phyloP scores from a whole-genome alignment of 2,113 vertebrate species.

The Neodon shergylaensis region DNA sequence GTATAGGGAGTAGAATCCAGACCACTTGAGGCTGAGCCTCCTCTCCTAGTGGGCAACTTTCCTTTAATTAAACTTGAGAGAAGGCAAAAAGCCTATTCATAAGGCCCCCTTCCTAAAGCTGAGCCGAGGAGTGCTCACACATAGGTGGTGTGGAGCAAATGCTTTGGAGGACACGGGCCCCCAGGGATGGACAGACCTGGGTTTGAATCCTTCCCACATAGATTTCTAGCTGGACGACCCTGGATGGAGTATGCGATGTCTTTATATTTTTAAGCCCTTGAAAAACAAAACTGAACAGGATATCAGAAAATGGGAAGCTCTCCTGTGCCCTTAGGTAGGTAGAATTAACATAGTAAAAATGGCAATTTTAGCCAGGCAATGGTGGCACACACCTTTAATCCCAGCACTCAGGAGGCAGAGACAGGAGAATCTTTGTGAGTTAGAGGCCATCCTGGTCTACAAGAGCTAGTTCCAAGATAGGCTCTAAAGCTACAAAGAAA shows the following conservation, averaged over 20 bases:
- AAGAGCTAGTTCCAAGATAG: too few relatives aligned
- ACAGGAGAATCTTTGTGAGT: too few relatives aligned
- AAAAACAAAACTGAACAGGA: too few relatives aligned
- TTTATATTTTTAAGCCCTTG: neutral
- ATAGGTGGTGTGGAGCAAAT: neutral
- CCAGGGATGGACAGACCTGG: neutral
- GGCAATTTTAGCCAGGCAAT: too few relatives aligned
- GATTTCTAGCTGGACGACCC: neutral
- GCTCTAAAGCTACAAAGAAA: too few relatives aligned
- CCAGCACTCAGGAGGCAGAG: too few relatives aligned
- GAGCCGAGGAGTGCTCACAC: rapidly evolving
- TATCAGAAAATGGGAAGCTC: too few relatives aligned
- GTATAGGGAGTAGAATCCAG: neutral
- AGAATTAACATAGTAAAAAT: too few relatives aligned
- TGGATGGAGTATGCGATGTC: neutral
- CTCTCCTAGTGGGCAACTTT: neutral
- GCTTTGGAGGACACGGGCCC: neutral
- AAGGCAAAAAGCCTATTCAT: neutral
- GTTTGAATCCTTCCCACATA: neutral
- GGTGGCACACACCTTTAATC: too few relatives aligned
- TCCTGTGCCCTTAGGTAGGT: too few relatives aligned
- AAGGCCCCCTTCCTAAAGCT: neutral
- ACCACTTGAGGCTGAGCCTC: neutral
- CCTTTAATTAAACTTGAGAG: neutral
- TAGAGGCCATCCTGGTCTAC: too few relatives aligned